Percentiles rank a stretch among this genome's conserved stretches.
phyloP scores from a whole-genome alignment of 2,888 invertebrate genomes.

The Troilus luridus region DNA sequence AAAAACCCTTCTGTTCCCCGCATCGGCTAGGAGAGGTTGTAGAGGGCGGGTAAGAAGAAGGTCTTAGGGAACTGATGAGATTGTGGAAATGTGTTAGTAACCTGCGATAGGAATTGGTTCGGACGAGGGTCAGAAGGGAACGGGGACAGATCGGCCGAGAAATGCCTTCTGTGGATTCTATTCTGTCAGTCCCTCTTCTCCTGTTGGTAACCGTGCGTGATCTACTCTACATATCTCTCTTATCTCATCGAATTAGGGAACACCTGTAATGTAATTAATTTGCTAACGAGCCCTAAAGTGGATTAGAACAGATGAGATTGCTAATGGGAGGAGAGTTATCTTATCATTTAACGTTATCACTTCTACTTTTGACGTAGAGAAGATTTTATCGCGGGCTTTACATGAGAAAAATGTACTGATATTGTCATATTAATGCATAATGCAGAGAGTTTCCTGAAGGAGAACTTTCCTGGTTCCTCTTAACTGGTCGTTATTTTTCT shows the following conservation, averaged over 20 bases:
- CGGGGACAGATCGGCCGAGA: not conserved
- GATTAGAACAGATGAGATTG: not conserved
- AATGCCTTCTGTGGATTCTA: not conserved
- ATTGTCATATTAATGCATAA: not conserved
- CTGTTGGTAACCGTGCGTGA: not conserved
- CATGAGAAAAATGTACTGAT: not conserved
- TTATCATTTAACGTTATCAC: not conserved
- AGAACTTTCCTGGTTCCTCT: too few relatives aligned
- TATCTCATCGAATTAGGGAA: conserved; percentile 6
- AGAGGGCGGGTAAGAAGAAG: not conserved
- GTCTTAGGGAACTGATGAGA: not conserved
- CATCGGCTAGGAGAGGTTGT: not conserved
- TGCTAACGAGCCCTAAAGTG: not conserved
- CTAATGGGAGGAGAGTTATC: not conserved
- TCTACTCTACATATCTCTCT: not conserved
- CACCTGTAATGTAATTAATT: conserved; percentile 40
- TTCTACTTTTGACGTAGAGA: not conserved
- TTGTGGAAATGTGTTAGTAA: conserved; percentile 17
- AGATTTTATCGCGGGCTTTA: not conserved
- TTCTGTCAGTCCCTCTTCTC: not conserved
- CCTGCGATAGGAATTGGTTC: not conserved
- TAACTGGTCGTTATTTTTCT: too few relatives aligned
- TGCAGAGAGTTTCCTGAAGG: too few relatives aligned
- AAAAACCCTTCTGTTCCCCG: not conserved
- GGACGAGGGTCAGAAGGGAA: not conserved